phyloP scores from a whole-genome alignment of 2,113 vertebrate genomes.

The Pomatostomus ruficeps region DNA sequence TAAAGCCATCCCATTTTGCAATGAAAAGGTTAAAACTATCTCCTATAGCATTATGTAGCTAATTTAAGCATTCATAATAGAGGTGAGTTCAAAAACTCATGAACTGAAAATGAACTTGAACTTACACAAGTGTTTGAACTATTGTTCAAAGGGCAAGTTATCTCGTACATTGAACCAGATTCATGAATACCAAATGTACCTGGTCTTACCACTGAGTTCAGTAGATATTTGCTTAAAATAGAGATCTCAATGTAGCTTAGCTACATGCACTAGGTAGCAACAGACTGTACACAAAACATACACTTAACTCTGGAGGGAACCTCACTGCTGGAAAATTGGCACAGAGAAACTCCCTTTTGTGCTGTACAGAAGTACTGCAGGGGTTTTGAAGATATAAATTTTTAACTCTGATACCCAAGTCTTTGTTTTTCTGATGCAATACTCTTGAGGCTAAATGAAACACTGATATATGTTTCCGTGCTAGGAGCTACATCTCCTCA shows the following conservation, averaged over 20 bases:
- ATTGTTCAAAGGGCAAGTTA: not conserved
- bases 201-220: not conserved
- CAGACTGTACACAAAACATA: slow-evolving; percentile 33
- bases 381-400: not conserved
- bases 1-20: not conserved
- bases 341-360: not conserved
- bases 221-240: not conserved
- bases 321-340: not conserved
- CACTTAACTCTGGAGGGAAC: not conserved
- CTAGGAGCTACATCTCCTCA: not conserved
- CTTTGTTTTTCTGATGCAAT: not conserved
- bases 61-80: not conserved
- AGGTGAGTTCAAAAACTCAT: not conserved
- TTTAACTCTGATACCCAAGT: not conserved
- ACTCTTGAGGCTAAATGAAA: not conserved
- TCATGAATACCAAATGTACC: not conserved
- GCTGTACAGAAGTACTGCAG: not conserved
- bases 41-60: not conserved
- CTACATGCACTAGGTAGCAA: not conserved
- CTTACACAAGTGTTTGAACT: not conserved
- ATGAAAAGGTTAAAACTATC: not conserved
- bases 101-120: not conserved
- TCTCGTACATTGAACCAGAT: not conserved
- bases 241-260: not conserved
- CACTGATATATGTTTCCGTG: not conserved